phyloP scores from a whole-genome alignment of 2,113 vertebrate genomes.

The Hipposideros armiger region DNA sequence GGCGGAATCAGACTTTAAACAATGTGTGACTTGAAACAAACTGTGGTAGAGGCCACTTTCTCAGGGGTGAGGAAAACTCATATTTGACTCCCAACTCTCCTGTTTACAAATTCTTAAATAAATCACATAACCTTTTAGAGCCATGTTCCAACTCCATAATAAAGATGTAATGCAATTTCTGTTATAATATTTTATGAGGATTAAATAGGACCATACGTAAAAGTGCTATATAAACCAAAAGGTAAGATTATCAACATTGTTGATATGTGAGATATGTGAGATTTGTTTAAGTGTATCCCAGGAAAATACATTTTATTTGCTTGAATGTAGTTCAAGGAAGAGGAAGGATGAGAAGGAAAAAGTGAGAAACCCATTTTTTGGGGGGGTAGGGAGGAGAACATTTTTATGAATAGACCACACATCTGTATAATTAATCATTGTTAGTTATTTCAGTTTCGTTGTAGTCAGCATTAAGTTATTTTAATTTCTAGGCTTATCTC shows the following conservation, averaged over 20 bases:
- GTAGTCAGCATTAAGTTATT: conserved; percentile 8
- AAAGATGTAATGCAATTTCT: not conserved
- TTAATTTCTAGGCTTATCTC: conserved; percentile 8
- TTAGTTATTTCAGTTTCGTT: not conserved
- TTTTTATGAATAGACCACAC: not conserved
- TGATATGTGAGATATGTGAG: not conserved
- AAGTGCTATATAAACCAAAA: not conserved
- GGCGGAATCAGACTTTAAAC: not conserved
- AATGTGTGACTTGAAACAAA: not conserved
- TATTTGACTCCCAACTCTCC: not conserved
- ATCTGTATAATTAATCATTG: not conserved
- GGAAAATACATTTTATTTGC: not conserved
- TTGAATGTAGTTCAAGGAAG: not conserved
- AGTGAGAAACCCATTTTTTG: not conserved
- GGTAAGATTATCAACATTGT: not conserved
- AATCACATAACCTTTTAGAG: not conserved
- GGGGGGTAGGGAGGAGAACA: not conserved
- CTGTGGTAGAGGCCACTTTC: rapidly evolving
- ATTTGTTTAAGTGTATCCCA: not conserved
- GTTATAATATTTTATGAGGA: not conserved
- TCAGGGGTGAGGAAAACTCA: not conserved
- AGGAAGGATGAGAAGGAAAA: not conserved
- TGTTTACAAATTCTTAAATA: not conserved
- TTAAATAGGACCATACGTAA: not conserved
- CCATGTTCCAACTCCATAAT: not conserved